Conservation (phyloP, 2,113 vertebrate genomes). For the Arizona elegans region DNA sequence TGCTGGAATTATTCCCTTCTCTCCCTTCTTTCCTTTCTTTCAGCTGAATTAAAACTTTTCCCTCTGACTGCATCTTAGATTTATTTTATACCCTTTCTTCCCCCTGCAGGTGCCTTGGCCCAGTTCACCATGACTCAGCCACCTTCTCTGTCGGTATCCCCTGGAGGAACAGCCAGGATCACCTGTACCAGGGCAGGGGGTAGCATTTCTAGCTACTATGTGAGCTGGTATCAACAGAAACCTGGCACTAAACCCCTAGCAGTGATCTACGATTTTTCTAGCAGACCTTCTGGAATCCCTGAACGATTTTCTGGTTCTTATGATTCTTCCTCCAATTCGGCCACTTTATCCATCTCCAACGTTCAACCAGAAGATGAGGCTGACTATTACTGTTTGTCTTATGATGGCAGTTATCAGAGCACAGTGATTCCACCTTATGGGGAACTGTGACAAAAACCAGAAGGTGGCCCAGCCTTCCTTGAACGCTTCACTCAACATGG, state of each 20-base stretch:
- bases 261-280: not conserved
- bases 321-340: no score
- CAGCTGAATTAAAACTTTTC: accelerated
- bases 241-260: not conserved
- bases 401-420: accelerated
- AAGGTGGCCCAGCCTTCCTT: not conserved
- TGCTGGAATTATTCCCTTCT: accelerated
- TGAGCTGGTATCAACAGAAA: constrained; percentile 25
- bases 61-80: not conserved
- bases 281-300: no score
- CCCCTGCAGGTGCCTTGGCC: not conserved
- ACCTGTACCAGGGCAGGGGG: no score
- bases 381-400: no score
- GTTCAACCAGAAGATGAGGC: no score
- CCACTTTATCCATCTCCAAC: no score
- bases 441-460: constrained; percentile 1
- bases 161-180: not conserved
- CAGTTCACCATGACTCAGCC: not conserved
- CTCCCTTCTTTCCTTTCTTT: not conserved
- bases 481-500: accelerated
- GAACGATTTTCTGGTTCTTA: no score
- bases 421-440: not conserved
- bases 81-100: not conserved
- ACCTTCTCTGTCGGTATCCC: not conserved
- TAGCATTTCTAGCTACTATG: not conserved